Evolutionary conservation across 30 jellyfish, hydroid and myxozoan species (phyloP).

Genomic region (Turritopsis rubra): DNA sequence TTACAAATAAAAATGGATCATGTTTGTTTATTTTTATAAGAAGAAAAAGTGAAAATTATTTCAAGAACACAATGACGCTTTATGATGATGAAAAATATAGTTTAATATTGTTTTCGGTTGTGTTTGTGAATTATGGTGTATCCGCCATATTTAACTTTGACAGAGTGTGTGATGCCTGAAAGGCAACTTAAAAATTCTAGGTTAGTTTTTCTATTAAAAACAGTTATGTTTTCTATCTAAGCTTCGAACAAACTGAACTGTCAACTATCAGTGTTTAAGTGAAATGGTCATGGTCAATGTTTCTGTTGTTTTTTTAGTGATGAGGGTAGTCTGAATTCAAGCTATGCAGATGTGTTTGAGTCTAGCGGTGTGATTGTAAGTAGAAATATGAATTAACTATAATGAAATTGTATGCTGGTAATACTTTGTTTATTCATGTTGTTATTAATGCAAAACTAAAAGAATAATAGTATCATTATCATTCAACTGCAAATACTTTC

Average conservation of each 20-base stretch:
- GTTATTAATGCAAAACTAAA: too few species aligned
- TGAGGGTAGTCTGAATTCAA: slow-evolving; percentile 57
- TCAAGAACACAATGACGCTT: not conserved
- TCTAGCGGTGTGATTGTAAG: slow-evolving; percentile 80
- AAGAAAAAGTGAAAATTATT: not conserved
- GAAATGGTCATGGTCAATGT: not conserved
- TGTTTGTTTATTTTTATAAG: too few species aligned
- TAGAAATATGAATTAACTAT: not conserved
- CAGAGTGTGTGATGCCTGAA: not conserved
- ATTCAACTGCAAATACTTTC: too few species aligned
- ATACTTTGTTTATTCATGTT: too few species aligned
- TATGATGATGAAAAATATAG: not conserved
- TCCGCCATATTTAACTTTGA: not conserved
- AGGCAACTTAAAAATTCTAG: not conserved
- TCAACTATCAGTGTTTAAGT: too few species aligned
- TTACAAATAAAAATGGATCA: too few species aligned
- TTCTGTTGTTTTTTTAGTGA: not conserved
- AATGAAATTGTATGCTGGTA: too few species aligned
- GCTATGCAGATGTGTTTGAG: slow-evolving; percentile 83
- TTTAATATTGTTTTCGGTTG: not conserved
- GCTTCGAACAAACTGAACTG: too few species aligned
- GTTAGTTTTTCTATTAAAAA: not conserved
- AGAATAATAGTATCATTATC: too few species aligned
- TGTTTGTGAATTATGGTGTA: not conserved
- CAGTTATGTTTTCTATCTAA: too few species aligned